Evolutionary conservation across 2,888 invertebrate species (phyloP).

Genomic region (Stratiomys singularior): DNA sequence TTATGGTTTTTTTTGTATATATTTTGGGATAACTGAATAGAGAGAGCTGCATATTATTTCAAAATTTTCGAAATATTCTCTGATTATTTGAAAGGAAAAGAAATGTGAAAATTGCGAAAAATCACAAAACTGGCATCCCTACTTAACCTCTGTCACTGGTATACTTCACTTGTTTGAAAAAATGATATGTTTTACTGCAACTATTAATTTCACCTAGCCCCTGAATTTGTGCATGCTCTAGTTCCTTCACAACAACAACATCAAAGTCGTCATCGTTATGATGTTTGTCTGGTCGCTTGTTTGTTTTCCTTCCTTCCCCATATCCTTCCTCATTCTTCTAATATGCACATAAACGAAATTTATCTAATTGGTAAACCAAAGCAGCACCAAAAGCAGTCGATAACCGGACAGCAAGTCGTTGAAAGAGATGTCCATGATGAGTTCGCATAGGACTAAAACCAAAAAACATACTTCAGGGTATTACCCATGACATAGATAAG

Average conservation of each 20-base stretch:
- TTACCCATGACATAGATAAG: slow-evolving; percentile 22
- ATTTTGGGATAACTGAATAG: no score
- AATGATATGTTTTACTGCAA: slow-evolving; percentile 26
- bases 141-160: not conserved
- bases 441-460: not conserved
- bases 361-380: slow-evolving; percentile 11
- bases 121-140: not conserved
- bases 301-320: not conserved
- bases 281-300: slow-evolving; percentile 21
- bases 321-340: not conserved
- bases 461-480: not conserved
- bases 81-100: no score
- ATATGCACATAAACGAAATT: not conserved
- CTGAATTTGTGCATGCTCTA: slow-evolving; percentile 30
- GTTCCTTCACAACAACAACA: not conserved
- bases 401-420: not conserved
- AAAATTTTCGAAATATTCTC: no score
- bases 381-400: not conserved
- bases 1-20: no score
- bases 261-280: slow-evolving; percentile 20
- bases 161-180: not conserved
- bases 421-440: not conserved
- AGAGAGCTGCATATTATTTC: no score
- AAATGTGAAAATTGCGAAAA: no score
- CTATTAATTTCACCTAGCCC: slow-evolving; percentile 37